These are phyloP conservation scores for Hucho hucho DNA, from an alignment of 2,113 vertebrate genomes.

Conservation along the genomic window DNA sequence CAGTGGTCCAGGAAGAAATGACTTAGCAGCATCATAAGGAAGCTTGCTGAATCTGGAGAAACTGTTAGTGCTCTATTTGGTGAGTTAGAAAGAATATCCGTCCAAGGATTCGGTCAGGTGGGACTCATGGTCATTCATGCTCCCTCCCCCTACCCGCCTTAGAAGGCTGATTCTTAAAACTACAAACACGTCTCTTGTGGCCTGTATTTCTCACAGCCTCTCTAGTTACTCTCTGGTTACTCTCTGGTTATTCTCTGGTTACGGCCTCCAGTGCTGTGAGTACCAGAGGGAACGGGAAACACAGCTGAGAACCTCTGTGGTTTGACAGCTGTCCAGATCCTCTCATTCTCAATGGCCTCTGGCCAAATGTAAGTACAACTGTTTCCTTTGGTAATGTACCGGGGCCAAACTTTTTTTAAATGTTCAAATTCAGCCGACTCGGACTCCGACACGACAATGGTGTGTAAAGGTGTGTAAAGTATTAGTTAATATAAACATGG, in stretches of 20 bases:
- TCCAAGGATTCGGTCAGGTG: no score
- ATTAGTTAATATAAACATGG: conserved; percentile 9
- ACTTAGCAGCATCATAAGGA: no score
- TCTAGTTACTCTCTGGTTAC: conserved; percentile 62
- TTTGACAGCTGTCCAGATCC: conserved; percentile 80
- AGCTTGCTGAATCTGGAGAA: no score
- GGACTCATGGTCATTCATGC: no score
- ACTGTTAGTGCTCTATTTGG: no score
- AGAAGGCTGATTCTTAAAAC: conserved; percentile 72
- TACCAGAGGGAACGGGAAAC: conserved; percentile 80
- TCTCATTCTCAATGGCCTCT: conserved; percentile 83
- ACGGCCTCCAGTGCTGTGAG: conserved; percentile 62
- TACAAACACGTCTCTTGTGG: conserved; percentile 68
- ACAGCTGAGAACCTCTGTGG: conserved; percentile 77
- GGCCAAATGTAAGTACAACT: conserved; percentile 80
- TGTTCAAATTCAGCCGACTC: conserved; percentile 1
- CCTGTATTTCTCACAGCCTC: conserved; percentile 65
- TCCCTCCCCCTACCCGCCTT: conserved; percentile 35
- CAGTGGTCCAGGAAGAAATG: no score
- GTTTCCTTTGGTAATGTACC: conserved; percentile 83
- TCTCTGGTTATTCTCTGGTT: conserved; percentile 40
- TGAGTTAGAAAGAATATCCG: no score
- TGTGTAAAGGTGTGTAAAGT: neutral
- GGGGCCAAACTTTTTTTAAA: conserved; percentile 67
- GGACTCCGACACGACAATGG: neutral